Base-by-base conservation (phyloP, 2,113 vertebrate species). In the Corynorhinus townsendii region DNA sequence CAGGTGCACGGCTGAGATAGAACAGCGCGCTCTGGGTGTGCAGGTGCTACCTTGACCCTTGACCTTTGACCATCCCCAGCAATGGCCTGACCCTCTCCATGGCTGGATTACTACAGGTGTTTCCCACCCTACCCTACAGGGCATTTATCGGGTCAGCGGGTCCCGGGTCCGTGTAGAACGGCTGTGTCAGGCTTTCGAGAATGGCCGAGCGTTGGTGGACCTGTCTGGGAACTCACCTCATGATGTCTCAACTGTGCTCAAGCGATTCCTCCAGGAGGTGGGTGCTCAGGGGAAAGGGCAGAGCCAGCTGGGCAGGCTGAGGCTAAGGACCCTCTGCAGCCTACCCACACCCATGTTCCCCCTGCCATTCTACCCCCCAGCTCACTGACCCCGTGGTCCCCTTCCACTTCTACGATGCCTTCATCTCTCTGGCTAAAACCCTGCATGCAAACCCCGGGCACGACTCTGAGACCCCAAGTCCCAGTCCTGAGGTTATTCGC, bases 241-340 rank as follows among this genome's bases (percentile, higher is more conserved):
- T 4, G 99, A 99, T 75, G 98, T 99, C 98, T 99, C 99, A 0
- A 98, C 99, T 0, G 98, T 99, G 76, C 99, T 99, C 26, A 99
- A 99, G 97, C 98, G 99, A 82, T 99, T 99, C 97, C 98, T 99
- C 76, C 99, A 99, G 96, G 99, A 99, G 98, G 99, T 99, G 98
- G 64, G 96, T 90, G 76, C 40, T 47, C 40, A 73, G 91, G 3
- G 72, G 0, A 4, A 19, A 1, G 52, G 7, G 16, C 7, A 68
- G 35, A 11, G 16, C 59, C 59, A 62, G 11, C 24, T 40, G 2
- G 40, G 4, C 30, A 45, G 45, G 77, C 33, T 89, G 17, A 38
- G 56, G 43, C 47, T 45, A 56, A 45, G 82, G 73, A 52, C 54
- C 72, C 64, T 85, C 20, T 5, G 22, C 82, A 68, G 77, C 92